phyloP scores from a whole-genome alignment of 2,888 invertebrate species.

The Drosophila kanekoi region DNA sequence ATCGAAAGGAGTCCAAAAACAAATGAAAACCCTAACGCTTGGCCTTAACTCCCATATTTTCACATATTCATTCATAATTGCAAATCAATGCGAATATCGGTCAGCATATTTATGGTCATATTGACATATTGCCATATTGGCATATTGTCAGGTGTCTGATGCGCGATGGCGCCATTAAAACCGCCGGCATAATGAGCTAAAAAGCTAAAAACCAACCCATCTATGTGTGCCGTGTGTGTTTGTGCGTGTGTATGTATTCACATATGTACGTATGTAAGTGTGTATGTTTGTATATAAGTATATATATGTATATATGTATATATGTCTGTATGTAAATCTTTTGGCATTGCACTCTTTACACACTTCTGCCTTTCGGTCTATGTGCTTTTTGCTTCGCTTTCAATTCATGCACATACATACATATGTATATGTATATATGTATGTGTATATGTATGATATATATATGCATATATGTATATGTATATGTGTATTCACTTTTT shows the following conservation, averaged over 20 bases:
- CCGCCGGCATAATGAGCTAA: slow-evolving; percentile 55
- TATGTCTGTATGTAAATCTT: slow-evolving; percentile 14
- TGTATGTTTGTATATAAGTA: not conserved
- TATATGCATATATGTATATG: not conserved
- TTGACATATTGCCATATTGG: not conserved
- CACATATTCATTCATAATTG: slow-evolving; percentile 32
- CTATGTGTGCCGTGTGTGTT: not conserved
- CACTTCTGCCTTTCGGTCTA: slow-evolving; percentile 19
- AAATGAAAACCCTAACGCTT: not conserved
- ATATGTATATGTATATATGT: not conserved
- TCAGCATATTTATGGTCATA: slow-evolving; percentile 39
- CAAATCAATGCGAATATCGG: slow-evolving; percentile 57
- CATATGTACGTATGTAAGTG: not conserved
- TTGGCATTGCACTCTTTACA: slow-evolving; percentile 38
- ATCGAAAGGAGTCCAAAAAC: slow-evolving; percentile 3
- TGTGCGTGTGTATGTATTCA: no score
- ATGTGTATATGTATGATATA: not conserved
- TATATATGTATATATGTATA: not conserved
- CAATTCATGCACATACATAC: not conserved
- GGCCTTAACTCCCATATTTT: not conserved
- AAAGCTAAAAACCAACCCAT: slow-evolving; percentile 30
- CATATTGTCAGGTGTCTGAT: slow-evolving; percentile 38
- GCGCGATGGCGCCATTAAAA: slow-evolving; percentile 45
- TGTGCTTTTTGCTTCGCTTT: slow-evolving; percentile 8
- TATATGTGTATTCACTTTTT: not conserved